phyloP scores from a whole-genome alignment of 2,797 vertebrate species.

The Propithecus perrieri region DNA sequence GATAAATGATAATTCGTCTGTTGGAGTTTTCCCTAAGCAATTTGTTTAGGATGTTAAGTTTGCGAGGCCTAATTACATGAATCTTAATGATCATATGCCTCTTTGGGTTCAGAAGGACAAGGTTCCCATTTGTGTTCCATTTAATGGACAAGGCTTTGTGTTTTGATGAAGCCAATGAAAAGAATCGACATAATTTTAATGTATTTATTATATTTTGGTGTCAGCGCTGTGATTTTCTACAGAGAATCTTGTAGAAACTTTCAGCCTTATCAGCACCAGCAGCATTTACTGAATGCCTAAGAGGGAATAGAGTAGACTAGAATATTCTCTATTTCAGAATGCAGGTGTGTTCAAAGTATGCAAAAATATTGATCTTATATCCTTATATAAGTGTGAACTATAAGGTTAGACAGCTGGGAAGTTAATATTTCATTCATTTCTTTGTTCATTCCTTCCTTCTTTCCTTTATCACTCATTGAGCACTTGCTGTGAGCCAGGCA shows the following conservation, averaged over 20 bases:
- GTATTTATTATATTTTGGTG: constrained; percentile 15
- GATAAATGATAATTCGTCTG: constrained; percentile 41
- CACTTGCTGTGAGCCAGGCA: not conserved
- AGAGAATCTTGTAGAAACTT: not conserved
- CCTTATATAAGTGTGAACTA: not conserved
- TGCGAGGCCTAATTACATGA: not conserved
- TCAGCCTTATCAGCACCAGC: not conserved
- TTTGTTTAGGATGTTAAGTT: constrained; percentile 47
- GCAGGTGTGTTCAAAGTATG: not conserved
- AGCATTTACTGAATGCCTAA: not conserved
- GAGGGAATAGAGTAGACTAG: not conserved
- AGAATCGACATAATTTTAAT: not conserved
- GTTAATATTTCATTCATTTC: not conserved
- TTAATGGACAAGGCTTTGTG: not conserved
- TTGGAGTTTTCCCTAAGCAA: constrained; percentile 30
- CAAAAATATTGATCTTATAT: not conserved
- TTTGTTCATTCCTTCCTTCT: not conserved
- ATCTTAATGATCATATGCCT: not conserved
- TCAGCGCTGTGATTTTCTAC: not conserved
- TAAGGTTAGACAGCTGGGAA: not conserved
- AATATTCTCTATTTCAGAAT: not conserved
- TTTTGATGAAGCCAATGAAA: constrained; percentile 39
- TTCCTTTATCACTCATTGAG: not conserved
- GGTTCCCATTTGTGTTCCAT: not conserved
- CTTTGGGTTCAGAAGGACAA: not conserved